These are phyloP conservation scores for Phyllotreta cruciferae DNA, from an alignment of 2,888 invertebrate genomes.

Conservation along the genomic window DNA sequence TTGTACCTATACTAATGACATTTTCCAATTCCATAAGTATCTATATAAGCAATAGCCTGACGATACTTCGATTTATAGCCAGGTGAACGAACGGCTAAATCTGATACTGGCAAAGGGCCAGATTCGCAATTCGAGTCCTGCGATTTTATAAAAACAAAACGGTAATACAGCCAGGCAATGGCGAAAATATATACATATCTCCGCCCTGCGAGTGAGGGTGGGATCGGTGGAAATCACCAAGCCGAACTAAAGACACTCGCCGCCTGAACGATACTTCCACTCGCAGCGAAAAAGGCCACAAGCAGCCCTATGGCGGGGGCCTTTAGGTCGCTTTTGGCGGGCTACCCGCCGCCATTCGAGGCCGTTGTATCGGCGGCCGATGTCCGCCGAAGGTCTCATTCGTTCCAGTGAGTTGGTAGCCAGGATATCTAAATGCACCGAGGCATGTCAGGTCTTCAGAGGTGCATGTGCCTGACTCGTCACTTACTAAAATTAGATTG, in stretches of 20 bases:
- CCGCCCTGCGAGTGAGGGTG: conserved; percentile 43
- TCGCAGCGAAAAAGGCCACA: background rate
- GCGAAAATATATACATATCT: conserved; percentile 34
- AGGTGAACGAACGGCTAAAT: conserved; percentile 40
- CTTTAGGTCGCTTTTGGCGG: conserved; percentile 6
- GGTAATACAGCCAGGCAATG: conserved; percentile 26
- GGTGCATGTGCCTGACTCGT: conserved; percentile 22
- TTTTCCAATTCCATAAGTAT: too few species aligned
- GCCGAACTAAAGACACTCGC: conserved; percentile 16
- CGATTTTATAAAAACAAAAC: conserved; percentile 30
- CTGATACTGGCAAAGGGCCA: conserved; percentile 44
- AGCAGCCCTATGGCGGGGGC: background rate
- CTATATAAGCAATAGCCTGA: background rate
- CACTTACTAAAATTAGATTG: conserved; percentile 31
- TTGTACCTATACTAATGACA: too few species aligned
- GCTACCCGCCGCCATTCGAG: background rate
- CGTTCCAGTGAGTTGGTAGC: conserved; percentile 52
- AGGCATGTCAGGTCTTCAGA: conserved; percentile 30
- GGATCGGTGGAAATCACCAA: conserved; percentile 21
- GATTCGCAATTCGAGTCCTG: conserved; percentile 21
- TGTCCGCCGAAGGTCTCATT: conserved; percentile 55
- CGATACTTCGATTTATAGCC: conserved; percentile 24
- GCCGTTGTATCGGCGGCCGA: conserved; percentile 29
- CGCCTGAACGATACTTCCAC: conserved; percentile 15
- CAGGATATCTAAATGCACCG: conserved; percentile 47